A percentile compares a stretch with the other conserved stretches of the same genome.
phyloP scores from a whole-genome alignment of 2,797 vertebrate species.

The Gymnoscopelus microlampas region DNA sequence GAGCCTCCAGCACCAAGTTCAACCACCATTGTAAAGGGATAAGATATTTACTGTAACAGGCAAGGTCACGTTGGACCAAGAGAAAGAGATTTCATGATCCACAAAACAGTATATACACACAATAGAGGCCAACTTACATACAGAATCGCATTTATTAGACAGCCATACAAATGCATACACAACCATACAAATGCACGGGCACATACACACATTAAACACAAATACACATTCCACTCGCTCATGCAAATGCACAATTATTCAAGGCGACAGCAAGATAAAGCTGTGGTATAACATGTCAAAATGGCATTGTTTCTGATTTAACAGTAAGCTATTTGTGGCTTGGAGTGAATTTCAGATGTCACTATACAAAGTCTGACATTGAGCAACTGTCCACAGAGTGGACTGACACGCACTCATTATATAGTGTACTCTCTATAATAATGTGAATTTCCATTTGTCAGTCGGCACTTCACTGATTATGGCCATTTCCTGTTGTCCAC shows the following conservation, averaged over 20 bases:
- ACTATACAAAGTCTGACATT: slow-evolving; percentile 18
- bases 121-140: neutral
- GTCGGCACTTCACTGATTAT: neutral
- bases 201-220: neutral
- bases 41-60: slow-evolving; percentile 8
- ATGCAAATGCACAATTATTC: slow-evolving; percentile 27
- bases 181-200: neutral
- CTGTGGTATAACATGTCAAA: slow-evolving; percentile 38
- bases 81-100: neutral
- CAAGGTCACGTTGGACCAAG: neutral
- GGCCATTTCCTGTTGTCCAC: slow-evolving; percentile 27
- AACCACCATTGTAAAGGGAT: slow-evolving; percentile 2
- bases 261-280: slow-evolving; percentile 47
- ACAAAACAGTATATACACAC: slow-evolving; percentile 19
- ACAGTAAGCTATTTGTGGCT: neutral
- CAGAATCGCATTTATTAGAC: neutral
- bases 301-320: slow-evolving; percentile 24
- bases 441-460: neutral
- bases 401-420: slow-evolving; percentile 6
- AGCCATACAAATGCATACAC: slow-evolving; percentile 4
- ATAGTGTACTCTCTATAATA: neutral
- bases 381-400: slow-evolving; percentile 3
- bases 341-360: slow-evolving; percentile 6
- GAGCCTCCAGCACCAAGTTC: slow-evolving; percentile 6
- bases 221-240: neutral